Base-by-base conservation (phyloP, 2,797 vertebrate genomes). In the Lemur catta region DNA sequence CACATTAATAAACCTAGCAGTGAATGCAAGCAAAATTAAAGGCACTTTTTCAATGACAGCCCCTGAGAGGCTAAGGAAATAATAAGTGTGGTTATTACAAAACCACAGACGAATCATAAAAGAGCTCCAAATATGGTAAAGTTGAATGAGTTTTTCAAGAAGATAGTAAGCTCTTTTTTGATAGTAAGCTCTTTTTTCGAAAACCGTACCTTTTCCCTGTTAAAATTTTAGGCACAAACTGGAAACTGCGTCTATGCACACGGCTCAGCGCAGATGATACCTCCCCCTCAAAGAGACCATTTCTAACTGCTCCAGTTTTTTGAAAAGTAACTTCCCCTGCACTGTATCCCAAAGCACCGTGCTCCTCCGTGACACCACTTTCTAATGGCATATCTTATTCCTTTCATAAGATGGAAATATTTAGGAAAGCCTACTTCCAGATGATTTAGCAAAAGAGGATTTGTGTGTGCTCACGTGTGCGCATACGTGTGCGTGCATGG, bases 21-120 rank as follows among this genome's bases (percentile, higher is more conserved):
- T 28, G n/a, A 88, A 69, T 18, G 28, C 67, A 35, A 91, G 81
- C 72, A 52, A 88, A 95, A 79, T 78, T 59, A 82, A 92, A 96
- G 94, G 85, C 74, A 20, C 78, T 75, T 93, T 84, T 93, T 97
- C 91, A 91, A 26, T 38, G 88, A 85, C 95, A 93, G 91, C 57
- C 78, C 84, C 93, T 35, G 55, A 69, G 94, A 96, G 74, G 69
- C 82, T 10, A 65, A 82, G 96, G 76, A 78, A 96, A 89, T 89
- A 57, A 52, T 41, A 78, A 90, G 63, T 46, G 85, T 65, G 91
- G 94, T 89, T 91, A 79, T 82, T 63, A 91, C 57, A 96, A 91
- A 97, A 92, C 93, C 95, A 91, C 72, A 75, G 91, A 79, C 43
- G 85, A 79, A 71, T 55, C n/a, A 1, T 55, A 61, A 79, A 80